phyloP scores from a whole-genome alignment of 1,140 invertebrate genomes.

The Idris sp. region DNA sequence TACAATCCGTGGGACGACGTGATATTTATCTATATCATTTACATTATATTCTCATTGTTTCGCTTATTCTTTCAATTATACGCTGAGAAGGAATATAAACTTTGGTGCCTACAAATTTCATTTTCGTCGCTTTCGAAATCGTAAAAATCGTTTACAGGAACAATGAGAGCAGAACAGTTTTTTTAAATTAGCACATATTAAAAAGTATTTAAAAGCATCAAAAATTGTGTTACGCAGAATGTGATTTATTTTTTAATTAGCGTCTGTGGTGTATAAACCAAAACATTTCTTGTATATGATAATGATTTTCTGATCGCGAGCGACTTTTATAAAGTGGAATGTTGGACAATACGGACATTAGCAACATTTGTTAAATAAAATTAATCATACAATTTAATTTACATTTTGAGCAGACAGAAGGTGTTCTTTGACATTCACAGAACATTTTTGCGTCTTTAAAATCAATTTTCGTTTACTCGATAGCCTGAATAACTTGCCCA shows the following conservation, averaged over 20 bases:
- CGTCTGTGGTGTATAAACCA: conserved; percentile 2
- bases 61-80: conserved; percentile 53
- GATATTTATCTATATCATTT: conserved; percentile 60
- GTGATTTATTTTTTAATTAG: conserved; percentile 55
- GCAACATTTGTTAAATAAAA: no score
- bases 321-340: no score
- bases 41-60: conserved; percentile 51
- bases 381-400: no score
- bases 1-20: conserved; percentile 23
- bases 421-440: no score
- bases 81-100: conserved; percentile 20
- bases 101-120: conserved; percentile 24
- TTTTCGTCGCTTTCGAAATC: conserved; percentile 30
- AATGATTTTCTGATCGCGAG: conserved; percentile 56
- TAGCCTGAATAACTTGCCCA: no score
- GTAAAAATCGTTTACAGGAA: conserved; percentile 24
- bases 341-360: no score
- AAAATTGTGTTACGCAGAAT: conserved; percentile 27
- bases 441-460: no score
- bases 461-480: no score
- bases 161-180: conserved; percentile 16
- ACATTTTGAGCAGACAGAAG: no score
- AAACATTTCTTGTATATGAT: conserved; percentile 46
- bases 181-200: conserved; percentile 46
- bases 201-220: conserved; percentile 37